phyloP scores from a whole-genome alignment of 1,140 invertebrate species.

The Heliconius hewitsoni region DNA sequence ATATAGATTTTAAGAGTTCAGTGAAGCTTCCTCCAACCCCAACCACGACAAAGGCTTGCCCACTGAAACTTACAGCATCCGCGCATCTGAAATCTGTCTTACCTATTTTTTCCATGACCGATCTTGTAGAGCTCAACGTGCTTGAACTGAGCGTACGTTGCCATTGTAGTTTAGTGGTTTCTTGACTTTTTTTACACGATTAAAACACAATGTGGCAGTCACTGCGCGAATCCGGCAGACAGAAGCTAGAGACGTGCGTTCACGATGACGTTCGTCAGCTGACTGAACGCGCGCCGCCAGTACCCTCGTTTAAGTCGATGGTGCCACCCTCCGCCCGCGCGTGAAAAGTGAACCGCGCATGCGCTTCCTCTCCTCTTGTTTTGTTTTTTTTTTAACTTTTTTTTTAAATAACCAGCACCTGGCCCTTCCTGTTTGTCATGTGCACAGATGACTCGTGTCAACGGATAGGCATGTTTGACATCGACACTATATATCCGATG shows the following conservation, averaged over 20 bases:
- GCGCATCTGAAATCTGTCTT: conserved; percentile 42
- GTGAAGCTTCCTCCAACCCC: background rate
- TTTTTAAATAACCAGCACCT: conserved; percentile 48
- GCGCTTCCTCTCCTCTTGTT: conserved; percentile 64
- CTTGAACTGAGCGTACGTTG: conserved; percentile 86
- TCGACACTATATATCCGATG: conserved; percentile 46
- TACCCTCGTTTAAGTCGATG: conserved; percentile 78
- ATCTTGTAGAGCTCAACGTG: conserved; percentile 87
- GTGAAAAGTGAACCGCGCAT: conserved; percentile 67
- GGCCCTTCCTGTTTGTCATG: conserved; percentile 54
- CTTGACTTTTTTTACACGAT: conserved; percentile 49
- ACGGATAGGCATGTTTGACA: conserved; percentile 50
- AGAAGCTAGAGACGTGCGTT: conserved; percentile 48
- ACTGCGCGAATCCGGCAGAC: conserved; percentile 58
- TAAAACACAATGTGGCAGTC: conserved; percentile 63
- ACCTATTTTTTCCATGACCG: conserved; percentile 87
- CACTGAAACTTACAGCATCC: conserved; percentile 42
- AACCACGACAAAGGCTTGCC: background rate
- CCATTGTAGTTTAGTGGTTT: conserved; percentile 76
- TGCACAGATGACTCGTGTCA: conserved; percentile 60
- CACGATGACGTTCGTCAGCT: conserved; percentile 65
- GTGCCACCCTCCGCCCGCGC: conserved; percentile 74
- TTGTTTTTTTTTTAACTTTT: conserved; percentile 49
- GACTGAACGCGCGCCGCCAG: conserved; percentile 73
- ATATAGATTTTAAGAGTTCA: background rate